Evolutionary conservation across 2,797 vertebrate species (phyloP).

Genomic region (Mormyrus hasselquistii): DNA sequence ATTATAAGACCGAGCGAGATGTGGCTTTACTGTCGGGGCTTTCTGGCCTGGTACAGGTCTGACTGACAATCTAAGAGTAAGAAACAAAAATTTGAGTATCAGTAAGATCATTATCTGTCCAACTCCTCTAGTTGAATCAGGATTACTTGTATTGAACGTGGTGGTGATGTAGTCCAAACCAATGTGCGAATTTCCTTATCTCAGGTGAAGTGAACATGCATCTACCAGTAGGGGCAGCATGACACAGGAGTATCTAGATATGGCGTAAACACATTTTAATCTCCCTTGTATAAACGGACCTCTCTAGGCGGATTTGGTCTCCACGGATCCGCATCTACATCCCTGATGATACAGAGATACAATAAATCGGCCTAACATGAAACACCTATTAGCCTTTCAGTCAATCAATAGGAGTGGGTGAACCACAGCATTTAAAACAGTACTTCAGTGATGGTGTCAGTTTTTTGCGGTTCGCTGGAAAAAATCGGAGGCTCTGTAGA

Average conservation of each 20-base stretch:
- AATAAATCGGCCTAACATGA: background rate
- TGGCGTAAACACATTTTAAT: background rate
- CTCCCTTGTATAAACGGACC: background rate
- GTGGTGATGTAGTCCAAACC: background rate
- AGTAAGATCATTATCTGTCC: background rate
- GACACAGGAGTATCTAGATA: background rate
- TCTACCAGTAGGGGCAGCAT: background rate
- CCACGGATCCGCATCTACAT: background rate
- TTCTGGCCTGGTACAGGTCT: background rate
- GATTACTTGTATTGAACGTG: background rate
- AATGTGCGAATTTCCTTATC: background rate
- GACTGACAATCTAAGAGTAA: background rate
- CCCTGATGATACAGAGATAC: background rate
- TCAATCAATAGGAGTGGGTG: background rate
- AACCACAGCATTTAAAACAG: constrained; percentile 49
- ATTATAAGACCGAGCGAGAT: background rate
- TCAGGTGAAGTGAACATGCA: background rate
- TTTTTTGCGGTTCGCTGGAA: constrained; percentile 56
- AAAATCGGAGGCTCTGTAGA: constrained; percentile 35
- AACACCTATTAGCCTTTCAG: constrained; percentile 18
- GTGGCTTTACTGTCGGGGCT: background rate
- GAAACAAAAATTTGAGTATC: background rate
- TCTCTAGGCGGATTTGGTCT: background rate
- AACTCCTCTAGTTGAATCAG: background rate
- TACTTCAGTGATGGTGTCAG: constrained; percentile 43